These are phyloP conservation scores for Alosa sapidissima DNA, from an alignment of 2,797 vertebrate species.

Conservation along the genomic window DNA sequence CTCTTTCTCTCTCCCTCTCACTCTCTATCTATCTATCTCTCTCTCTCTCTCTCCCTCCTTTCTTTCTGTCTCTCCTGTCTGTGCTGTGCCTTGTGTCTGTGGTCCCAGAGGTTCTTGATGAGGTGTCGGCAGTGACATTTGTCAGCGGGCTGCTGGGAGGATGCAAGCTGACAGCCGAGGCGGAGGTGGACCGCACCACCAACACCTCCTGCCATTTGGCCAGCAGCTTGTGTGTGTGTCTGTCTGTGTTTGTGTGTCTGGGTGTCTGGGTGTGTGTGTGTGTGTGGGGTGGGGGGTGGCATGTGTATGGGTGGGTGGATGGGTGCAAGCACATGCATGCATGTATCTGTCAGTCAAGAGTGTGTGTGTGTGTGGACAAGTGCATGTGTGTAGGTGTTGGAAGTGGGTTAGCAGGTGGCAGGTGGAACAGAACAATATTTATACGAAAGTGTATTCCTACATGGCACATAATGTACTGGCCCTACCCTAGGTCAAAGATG, in stretches of 20 bases:
- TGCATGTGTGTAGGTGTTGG: too few relatives aligned
- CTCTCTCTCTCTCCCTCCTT: neutral
- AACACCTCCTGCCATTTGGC: neutral
- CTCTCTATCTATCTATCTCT: constrained; percentile 2
- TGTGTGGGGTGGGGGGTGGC: too few relatives aligned
- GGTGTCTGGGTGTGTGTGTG: neutral
- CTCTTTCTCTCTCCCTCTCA: neutral
- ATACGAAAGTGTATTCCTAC: neutral
- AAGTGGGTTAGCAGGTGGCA: neutral
- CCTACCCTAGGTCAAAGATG: neutral
- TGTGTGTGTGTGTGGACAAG: neutral
- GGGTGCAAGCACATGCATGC: too few relatives aligned
- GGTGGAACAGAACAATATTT: neutral
- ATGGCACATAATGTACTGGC: neutral
- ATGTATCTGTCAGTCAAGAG: too few relatives aligned
- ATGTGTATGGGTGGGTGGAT: neutral
- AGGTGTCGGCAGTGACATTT: constrained; percentile 44
- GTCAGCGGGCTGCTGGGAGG: constrained; percentile 28
- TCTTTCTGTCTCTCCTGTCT: constrained; percentile 43
- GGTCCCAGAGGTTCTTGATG: constrained; percentile 32
- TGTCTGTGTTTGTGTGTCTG: neutral
- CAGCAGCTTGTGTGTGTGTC: neutral
- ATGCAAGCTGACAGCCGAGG: constrained; percentile 3
- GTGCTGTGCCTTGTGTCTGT: constrained; percentile 56
- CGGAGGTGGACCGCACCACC: neutral